Evolutionary conservation across 2,113 vertebrate genomes (phyloP).

Genomic region (Nerophis lumbriciformis): DNA sequence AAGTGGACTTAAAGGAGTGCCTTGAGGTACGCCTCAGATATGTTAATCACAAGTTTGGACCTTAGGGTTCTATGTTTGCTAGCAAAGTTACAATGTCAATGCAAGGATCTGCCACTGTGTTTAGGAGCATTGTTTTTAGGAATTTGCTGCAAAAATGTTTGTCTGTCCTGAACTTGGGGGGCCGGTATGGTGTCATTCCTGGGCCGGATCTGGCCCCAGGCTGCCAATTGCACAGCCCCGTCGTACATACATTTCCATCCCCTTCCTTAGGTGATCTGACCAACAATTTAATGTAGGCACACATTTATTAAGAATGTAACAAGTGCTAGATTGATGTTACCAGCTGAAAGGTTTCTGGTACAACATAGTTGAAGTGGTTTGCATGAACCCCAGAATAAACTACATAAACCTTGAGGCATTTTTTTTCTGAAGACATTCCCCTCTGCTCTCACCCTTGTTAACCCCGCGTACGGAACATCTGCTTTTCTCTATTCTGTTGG

Average conservation of each 20-base stretch:
- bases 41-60: too few species aligned
- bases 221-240: too few species aligned
- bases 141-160: too few species aligned
- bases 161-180: too few species aligned
- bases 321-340: constrained; percentile 1
- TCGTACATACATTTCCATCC: neutral
- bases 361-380: constrained; percentile 15
- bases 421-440: constrained; percentile 42
- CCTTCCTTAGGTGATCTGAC: neutral
- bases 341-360: constrained; percentile 6
- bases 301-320: constrained; percentile 7
- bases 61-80: too few species aligned
- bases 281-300: neutral
- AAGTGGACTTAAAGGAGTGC: too few species aligned
- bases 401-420: constrained; percentile 43
- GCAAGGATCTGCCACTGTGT: too few species aligned
- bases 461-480: constrained; percentile 64
- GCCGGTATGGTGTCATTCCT: too few species aligned
- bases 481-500: constrained; percentile 61
- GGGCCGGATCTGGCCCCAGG: too few species aligned
- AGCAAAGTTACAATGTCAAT: too few species aligned
- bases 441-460: constrained; percentile 63
- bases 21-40: too few species aligned
- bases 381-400: constrained; percentile 22
- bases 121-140: too few species aligned